Evolutionary conservation across 2,797 vertebrate species (phyloP).

Genomic region (Chelidonichthys spinosus): DNA sequence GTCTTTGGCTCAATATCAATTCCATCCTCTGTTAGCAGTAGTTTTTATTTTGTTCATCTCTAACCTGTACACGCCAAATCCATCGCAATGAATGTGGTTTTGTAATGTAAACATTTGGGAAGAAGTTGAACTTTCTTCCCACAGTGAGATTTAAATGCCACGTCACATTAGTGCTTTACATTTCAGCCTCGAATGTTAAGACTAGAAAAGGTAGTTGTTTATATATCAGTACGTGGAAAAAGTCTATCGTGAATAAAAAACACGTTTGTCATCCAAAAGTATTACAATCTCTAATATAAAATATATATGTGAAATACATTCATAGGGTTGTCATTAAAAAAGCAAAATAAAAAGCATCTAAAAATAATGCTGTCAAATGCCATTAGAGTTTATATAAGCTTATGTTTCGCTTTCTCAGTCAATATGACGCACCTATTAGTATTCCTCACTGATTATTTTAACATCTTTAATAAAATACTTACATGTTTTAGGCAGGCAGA

Average conservation of each 20-base stretch:
- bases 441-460: conserved; percentile 16
- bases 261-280: conserved; percentile 49
- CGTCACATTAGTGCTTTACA: conserved; percentile 31
- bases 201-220: conserved; percentile 45
- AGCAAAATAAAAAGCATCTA: conserved; percentile 50
- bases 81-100: conserved; percentile 34
- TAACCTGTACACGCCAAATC: conserved; percentile 23
- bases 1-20: conserved; percentile 10
- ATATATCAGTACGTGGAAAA: conserved; percentile 29
- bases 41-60: conserved; percentile 56
- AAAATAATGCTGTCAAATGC: conserved; percentile 44
- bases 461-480: conserved; percentile 31
- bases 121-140: conserved; percentile 8
- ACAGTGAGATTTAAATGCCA: conserved; percentile 31
- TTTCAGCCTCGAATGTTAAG: conserved; percentile 32
- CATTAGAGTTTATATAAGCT: conserved; percentile 17
- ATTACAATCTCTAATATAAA: conserved; percentile 61
- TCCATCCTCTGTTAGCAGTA: conserved; percentile 22
- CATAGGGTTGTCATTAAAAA: conserved; percentile 42
- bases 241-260: conserved; percentile 46
- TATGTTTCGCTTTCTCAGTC: conserved; percentile 29
- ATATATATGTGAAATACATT: conserved; percentile 72
- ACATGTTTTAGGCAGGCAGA: conserved; percentile 21
- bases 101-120: conserved; percentile 50
- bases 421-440: conserved; percentile 23